Evolutionary conservation across 2,113 vertebrate genomes (phyloP).

Genomic region (Apus apus): DNA sequence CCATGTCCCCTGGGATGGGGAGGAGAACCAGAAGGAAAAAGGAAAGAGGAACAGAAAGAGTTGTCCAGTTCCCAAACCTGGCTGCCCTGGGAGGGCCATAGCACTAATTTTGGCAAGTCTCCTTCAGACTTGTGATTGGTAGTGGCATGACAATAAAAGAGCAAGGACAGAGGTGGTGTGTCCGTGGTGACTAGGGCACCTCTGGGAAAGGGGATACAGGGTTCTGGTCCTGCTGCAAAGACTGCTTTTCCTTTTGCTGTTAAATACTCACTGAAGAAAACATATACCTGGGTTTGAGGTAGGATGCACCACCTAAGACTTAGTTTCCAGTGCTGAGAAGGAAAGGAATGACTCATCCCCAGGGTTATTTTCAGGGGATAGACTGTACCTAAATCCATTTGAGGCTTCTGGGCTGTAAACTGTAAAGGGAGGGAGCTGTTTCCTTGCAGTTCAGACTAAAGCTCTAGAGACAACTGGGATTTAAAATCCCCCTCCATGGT

Average conservation of each 20-base stretch:
- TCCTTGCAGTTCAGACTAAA: not conserved
- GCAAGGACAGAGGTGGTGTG: not conserved
- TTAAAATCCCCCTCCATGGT: not conserved
- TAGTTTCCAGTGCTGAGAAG: not conserved
- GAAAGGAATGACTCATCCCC: not conserved
- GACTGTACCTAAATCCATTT: not conserved
- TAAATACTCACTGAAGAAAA: not conserved
- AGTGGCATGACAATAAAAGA: not conserved
- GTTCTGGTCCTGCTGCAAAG: not conserved
- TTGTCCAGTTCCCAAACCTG: not conserved
- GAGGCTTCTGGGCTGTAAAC: not conserved
- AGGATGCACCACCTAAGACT: not conserved
- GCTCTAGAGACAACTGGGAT: not conserved
- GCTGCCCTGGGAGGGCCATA: not conserved
- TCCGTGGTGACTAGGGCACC: not conserved
- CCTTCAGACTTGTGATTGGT: not conserved
- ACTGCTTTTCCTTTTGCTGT: not conserved
- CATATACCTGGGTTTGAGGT: not conserved
- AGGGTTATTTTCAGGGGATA: not conserved
- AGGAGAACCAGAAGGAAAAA: no score
- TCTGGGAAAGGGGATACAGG: not conserved
- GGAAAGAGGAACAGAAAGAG: not conserved
- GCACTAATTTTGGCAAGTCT: not conserved
- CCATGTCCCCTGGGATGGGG: no score
- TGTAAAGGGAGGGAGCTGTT: not conserved